Conservation (phyloP, 2,888 invertebrate genomes). For the Eurytoma adleriae region DNA sequence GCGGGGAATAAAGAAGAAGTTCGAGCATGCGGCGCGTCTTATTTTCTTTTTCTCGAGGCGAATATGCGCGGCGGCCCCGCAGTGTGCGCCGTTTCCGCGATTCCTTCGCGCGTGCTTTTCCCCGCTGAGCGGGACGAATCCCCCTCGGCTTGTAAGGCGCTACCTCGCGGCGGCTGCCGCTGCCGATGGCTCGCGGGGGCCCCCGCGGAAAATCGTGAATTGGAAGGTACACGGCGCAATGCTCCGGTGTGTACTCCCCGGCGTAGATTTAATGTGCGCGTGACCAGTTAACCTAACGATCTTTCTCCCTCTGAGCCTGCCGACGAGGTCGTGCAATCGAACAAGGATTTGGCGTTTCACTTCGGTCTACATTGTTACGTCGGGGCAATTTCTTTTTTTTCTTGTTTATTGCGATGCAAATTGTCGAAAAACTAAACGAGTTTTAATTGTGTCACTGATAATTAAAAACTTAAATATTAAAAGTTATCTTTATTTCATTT, state of each 20-base stretch:
- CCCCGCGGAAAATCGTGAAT: constrained; percentile 48
- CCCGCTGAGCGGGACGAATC: constrained; percentile 23
- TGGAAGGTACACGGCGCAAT: constrained; percentile 38
- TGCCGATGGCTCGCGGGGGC: neutral
- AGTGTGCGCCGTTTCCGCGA: constrained; percentile 41
- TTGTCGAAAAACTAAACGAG: too few species aligned
- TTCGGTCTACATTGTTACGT: constrained; percentile 4
- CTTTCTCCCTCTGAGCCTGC: neutral
- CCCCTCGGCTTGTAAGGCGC: neutral
- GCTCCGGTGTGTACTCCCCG: neutral
- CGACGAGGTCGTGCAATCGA: constrained; percentile 10
- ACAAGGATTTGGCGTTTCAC: constrained; percentile 24
- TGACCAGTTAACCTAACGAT: constrained; percentile 40
- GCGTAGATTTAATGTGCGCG: constrained; percentile 36
- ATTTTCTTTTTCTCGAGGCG: constrained; percentile 35
- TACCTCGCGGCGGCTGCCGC: neutral
- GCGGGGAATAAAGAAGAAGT: constrained; percentile 33
- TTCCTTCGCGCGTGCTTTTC: constrained; percentile 44
- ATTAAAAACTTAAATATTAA: too few species aligned
- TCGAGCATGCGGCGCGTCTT: constrained; percentile 42
- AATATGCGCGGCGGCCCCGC: neutral
- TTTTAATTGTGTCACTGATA: too few species aligned
- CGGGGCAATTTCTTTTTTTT: too few species aligned
- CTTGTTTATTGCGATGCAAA: too few species aligned
- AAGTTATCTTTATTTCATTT: too few species aligned